Evolutionary conservation across 2,797 vertebrate species (phyloP).

Genomic region (Gymnoscopelus braueri): DNA sequence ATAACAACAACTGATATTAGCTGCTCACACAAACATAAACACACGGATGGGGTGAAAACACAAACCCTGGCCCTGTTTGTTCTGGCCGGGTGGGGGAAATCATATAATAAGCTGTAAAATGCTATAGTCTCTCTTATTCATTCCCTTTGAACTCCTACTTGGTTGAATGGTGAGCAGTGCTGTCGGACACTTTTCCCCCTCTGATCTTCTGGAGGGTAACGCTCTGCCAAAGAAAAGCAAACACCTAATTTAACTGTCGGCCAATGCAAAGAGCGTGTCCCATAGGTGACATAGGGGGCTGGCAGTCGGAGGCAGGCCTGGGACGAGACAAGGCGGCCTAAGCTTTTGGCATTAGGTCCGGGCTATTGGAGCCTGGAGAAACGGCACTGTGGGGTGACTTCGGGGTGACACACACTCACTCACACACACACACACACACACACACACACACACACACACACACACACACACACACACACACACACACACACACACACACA

Average conservation of each 20-base stretch:
- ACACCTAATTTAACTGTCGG: slow-evolving; percentile 74
- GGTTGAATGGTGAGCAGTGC: slow-evolving; percentile 35
- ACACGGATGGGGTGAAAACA: too few species aligned
- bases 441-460: too few species aligned
- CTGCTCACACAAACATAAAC: too few species aligned
- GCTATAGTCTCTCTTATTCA: neutral
- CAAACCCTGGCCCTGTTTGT: too few species aligned
- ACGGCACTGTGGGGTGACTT: slow-evolving; percentile 1
- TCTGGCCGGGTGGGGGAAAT: neutral
- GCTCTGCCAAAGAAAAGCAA: slow-evolving; percentile 74
- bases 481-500: too few species aligned
- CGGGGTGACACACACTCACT: slow-evolving; percentile 18
- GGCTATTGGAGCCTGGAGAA: slow-evolving; percentile 18
- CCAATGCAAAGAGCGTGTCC: slow-evolving; percentile 67
- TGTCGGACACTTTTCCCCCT: slow-evolving; percentile 24
- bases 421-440: neutral
- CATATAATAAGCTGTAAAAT: neutral
- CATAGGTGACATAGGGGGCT: slow-evolving; percentile 45
- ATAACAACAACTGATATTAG: too few species aligned
- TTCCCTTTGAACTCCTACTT: neutral
- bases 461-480: too few species aligned
- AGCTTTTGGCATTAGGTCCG: slow-evolving; percentile 48
- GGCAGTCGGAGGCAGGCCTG: slow-evolving; percentile 39
- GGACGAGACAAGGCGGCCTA: slow-evolving; percentile 52
- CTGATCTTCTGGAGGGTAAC: slow-evolving; percentile 73